Evolutionary conservation across 2,888 invertebrate species (phyloP), one percentile per base, ranked within the genome.

Genomic region (Cephus runcator): DNA sequence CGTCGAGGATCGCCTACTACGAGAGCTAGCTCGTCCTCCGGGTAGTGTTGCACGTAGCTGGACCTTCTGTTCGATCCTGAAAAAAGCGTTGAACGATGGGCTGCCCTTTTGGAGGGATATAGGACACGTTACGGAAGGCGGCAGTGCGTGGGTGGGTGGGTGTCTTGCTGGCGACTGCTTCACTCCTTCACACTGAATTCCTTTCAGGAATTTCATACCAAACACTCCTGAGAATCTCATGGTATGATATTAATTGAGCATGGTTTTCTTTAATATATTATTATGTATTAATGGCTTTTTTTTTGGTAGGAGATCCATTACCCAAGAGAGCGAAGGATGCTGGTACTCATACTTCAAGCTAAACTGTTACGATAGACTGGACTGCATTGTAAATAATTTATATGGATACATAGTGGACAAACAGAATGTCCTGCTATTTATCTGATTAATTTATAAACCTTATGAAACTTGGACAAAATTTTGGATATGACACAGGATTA

Each of bases 121-220:
- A 86, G 84, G 84, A 81, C 83, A 87, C 82, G 83, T 85, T 83
- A 82, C 83, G 85, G 85, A 87, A 87, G 87, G 87, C 88, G 87
- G 85, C 84, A 85, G 88, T 89, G 89, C 88, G 89, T 89, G 89
- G 89, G 89, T 89, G 89, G 87, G 87, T 89, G 86, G 86, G 84
- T 86, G 85, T 56, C 56, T 56, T 56, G 56, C 56, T 56, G 56
- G 56, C 56, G 56, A 56, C 79, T 79, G 74, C 79, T 69, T 73
- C 77, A 76, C 76, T 73, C 73, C 73, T 34, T n/a, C 68, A 68
- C 69, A 75, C 71, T 34, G 71, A 71, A 71, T 71, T 71, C 12
- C 71, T 11, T 71, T 69, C 73, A 78, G 69, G 73, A 73, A 78
- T 71, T 71, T 71, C 71, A 71, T 71, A 30, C 30, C 30, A 71